Base-by-base conservation (phyloP, 2,888 invertebrate genomes). In the Watsonalla binaria region DNA sequence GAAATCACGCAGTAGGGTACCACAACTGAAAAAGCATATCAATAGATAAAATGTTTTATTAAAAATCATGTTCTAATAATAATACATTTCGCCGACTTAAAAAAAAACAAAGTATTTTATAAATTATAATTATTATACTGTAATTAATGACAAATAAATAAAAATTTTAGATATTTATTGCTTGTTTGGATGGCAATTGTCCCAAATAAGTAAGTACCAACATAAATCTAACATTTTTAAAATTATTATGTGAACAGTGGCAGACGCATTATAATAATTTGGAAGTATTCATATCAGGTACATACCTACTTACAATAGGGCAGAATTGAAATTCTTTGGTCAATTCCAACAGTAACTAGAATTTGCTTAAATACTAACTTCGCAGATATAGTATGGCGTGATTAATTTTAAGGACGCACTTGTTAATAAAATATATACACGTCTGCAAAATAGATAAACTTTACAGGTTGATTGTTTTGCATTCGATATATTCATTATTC, bases 61-160 rank as follows among this genome's bases (percentile, higher is more conserved):
- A 80, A 70, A 82, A 82, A 81, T 81, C 74, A 76, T 83, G 79
- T 77, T 76, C 83, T 82, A 76, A 80, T 61, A 67, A 85, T 79
- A 78, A 76, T 84, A 85, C 81, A 85, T 69, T 75, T 74, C 75
- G 75, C 71, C 75, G 75, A 84, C 67, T 73, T 73, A 62, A 68
- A 68, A 73, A 76, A 74, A 66, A 77, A 76, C 74, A 66, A 70
- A 63, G 37, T 70, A 62, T 74, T 75, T 65, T 80, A 80, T 79
- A 80, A 80, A 73, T 79, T 78, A 80, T 69, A 24, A 24, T 24
- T 24, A 24, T 24, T 24, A 70, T 65, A 72, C 70, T 74, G 70
- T 66, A 68, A 73, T 74, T 68, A 67, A 71, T 64, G 68, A 73
- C 63, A 65, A 59, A 60, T 58, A 55, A 51, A 54, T 60, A 50